Percentiles rank a stretch among this genome's conserved stretches.
Conservation (phyloP, 2,797 vertebrate species). For the Lindbergichthys nudifrons region DNA sequence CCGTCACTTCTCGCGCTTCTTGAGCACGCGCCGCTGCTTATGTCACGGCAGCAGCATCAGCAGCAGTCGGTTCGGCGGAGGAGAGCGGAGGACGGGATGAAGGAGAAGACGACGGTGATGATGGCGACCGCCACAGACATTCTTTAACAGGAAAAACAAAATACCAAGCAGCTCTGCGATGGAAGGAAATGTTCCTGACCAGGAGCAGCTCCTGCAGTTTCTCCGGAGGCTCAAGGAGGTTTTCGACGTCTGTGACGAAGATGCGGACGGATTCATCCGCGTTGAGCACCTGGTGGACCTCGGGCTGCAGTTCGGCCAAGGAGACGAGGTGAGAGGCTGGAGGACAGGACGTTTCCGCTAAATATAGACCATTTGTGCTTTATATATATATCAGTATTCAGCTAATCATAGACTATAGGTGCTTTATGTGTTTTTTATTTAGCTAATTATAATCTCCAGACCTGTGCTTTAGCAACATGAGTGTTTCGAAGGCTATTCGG, state of each 20-base stretch:
- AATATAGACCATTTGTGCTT: neutral
- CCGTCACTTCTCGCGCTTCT: slow-evolving; percentile 32
- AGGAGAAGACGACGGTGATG: slow-evolving; percentile 7
- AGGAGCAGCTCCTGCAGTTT: slow-evolving; percentile 81
- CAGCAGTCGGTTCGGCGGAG: slow-evolving; percentile 24
- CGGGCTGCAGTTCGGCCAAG: slow-evolving; percentile 89
- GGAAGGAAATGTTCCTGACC: slow-evolving; percentile 80
- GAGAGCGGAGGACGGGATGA: slow-evolving; percentile 13
- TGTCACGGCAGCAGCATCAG: slow-evolving; percentile 55
- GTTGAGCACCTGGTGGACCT: slow-evolving; percentile 87
- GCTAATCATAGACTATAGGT: no score
- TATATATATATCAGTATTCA: no score
- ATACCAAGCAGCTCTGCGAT: slow-evolving; percentile 54
- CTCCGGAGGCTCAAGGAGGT: slow-evolving; percentile 88
- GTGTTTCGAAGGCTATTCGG: no score
- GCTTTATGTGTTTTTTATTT: no score
- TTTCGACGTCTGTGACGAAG: slow-evolving; percentile 89
- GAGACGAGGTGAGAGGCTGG: slow-evolving; percentile 88
- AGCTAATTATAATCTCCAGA: no score
- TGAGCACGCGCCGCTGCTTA: slow-evolving; percentile 36
- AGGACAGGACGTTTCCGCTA: neutral
- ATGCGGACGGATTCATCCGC: slow-evolving; percentile 87
- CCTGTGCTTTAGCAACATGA: no score
- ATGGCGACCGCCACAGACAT: slow-evolving; percentile 52
- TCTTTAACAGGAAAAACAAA: neutral